Evolutionary conservation across 2,113 vertebrate genomes (phyloP), one percentile per base, ranked within the genome.

Genomic region (Oryzias javanicus): DNA sequence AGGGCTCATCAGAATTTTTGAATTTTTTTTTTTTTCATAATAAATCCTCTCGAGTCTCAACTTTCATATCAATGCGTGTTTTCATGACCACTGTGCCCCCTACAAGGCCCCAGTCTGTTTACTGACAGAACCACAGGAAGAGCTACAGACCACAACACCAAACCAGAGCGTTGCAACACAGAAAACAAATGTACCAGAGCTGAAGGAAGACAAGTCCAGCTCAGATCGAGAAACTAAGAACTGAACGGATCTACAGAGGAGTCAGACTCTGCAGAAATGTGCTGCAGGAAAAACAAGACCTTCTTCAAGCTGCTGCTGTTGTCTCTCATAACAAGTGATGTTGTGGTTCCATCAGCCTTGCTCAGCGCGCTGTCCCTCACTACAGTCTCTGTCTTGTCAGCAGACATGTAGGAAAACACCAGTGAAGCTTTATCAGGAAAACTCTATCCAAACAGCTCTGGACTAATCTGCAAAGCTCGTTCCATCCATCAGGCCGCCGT

Each of bases 351-450:
- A 57, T 24, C 68, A 42, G 70, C 78, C 78, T 80, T 58, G 79
- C 42, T 68, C 70, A 18, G 47, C 73, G 4, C 17, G 10, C 45
- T 47, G 58, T 67, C 82, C 72, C 66, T 74, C 74, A 29, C 69
- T 58, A 4, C 72, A 42, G 54, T 60, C 76, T 67, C 55, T 18
- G 74, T 72, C 62, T 56, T 72, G 82, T 86, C 82, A 67, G 66
- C 74, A 76, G 78, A 75, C 82, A 70, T 56, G 49, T 15, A 74
- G 59, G 76, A 75, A 78, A 83, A 83, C 76, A 81, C 67, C 12
- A 74, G 73, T 40, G 74, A 74, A 73, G 71, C 66, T 67, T 69
- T 56, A 68, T 78, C 79, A 54, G 47, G 35, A 55, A 42, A 49
- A 65, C 76, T 71, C 66, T 65, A 71, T 68, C 73, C n/a, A 78